Base-by-base conservation (phyloP, 53 echinoderm and acorn worm genomes). In the Pentamera pediparva region DNA sequence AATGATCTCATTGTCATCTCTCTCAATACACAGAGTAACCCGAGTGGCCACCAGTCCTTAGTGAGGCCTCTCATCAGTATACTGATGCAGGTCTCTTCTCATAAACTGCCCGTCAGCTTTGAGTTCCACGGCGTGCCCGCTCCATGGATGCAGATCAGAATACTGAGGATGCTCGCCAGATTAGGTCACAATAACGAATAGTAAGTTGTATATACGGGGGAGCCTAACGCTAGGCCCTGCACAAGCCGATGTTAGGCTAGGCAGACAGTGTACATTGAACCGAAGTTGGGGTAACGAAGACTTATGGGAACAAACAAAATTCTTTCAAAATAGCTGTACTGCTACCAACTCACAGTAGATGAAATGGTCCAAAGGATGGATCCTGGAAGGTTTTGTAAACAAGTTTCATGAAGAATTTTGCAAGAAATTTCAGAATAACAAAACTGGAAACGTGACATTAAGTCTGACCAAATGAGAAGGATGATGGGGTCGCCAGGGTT, bases 111-210 rank as follows among this genome's bases (percentile, higher is more conserved):
- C 7, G 28, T 77, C 3, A 88, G 85, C 5, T 86, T 85, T 83
- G 91, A 98, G 62, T 98, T 77, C 70, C 86, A 92, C 32, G 83
- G 85, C 2, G 72, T 88, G 9, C 72, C 98, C 24, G 98, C 98
- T 20, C 98, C 98, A 7, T 98, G 98, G 98, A 75, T 86, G 74
- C 98, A 98, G 69, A 98, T 98, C 37, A 59, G 58, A 54, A 56
- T 98, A 11, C 70, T 98, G 9, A 83, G 70, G 69, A 98, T 98
- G 89, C 69, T 98, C 50, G 80, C 91, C 5, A 80, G 57, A 64
- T 75, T 98, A 13, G 98, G 96, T 17, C 59, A 75, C 25, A 88
- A 60, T 49, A 87, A 98, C 75, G 55, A 67, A 37, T 58, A 84
- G 98, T 98, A 78, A 90, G 95, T 65, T 8, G 36, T 50, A 15